Base-by-base conservation (phyloP, 2,797 vertebrate genomes). In the Glyptemys insculpta region DNA sequence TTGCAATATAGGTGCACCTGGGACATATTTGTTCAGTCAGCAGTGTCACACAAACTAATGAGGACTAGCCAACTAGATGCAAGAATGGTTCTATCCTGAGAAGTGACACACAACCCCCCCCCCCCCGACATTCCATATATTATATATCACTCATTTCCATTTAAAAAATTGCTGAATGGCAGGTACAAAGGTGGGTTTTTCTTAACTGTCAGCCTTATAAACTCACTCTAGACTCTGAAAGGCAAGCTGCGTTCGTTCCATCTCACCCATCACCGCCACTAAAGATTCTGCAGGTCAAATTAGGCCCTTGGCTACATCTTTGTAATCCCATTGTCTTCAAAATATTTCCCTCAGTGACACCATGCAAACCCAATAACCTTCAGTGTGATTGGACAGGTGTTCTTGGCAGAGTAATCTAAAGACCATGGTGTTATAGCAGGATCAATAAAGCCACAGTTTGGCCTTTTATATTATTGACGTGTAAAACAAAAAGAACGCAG, bases 111-210 rank as follows among this genome's bases (percentile, higher is more conserved):
- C 41, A 41, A 5, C 44, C 6, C 6, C 44, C 44, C 44, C 8
- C 44, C 44, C 44, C 44, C 44, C 8, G 44, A 44, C 44, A 3
- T 91, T 79, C 89, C 50, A 31, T 27, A 37, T 1, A 0, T 68
- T 44, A 44, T 78, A 11, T 65, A 15, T 54, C 0, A 0, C 83
- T 85, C 1, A 0, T 52, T 76, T 86, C 0, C 0, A 3, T 68
- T 80, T 49, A 76, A 62, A 68, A 54, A 81, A 88, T 65, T n/a
- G 7, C 91, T 41, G 53, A 52, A 27, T 81, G 53, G 41, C 81
- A 54, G 47, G 54, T 56, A 41, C n/a, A 94, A 92, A 62, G 34
- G 34, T 41, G 83, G 4, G 2, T 52, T 93, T 90, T 91, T 44
- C 87, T 76, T 54, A 37, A 0, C 0, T 3, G 8, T 31, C 41